Percentiles rank a stretch among this genome's conserved stretches.
Evolutionary conservation across 2,888 invertebrate species (phyloP).

Genomic region (Cryptosula pallasiana): DNA sequence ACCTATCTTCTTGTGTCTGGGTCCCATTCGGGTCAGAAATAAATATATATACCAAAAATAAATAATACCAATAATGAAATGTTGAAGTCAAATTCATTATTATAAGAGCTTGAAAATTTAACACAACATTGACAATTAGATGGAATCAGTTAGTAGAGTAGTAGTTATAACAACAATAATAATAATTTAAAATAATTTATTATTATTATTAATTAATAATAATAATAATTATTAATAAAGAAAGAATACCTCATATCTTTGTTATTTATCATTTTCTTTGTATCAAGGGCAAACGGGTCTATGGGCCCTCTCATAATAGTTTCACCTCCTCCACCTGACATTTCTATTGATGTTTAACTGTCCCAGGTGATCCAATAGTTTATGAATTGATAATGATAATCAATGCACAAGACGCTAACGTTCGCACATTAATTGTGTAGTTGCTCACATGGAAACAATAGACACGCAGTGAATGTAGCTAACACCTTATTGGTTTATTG

Average conservation of each 20-base stretch:
- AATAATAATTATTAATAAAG: neutral
- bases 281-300: slow-evolving; percentile 41
- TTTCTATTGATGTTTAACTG: neutral
- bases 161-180: neutral
- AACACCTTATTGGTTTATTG: neutral
- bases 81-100: no score
- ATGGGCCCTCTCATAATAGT: slow-evolving; percentile 40
- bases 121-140: neutral
- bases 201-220: neutral
- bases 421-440: neutral
- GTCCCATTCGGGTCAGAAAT: no score
- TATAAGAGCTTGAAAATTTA: neutral
- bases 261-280: slow-evolving; percentile 45
- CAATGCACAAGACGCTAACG: neutral
- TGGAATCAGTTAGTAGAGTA: neutral
- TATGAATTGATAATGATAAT: neutral
- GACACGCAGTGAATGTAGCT: neutral
- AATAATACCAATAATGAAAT: no score
- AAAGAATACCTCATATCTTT: slow-evolving; percentile 43
- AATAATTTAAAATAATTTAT: no score
- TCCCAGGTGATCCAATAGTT: no score
- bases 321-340: slow-evolving; percentile 29
- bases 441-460: neutral
- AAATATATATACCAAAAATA: no score
- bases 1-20: no score